Base-by-base conservation (phyloP, 2,113 vertebrate genomes). In the Burhinus bistriatus region DNA sequence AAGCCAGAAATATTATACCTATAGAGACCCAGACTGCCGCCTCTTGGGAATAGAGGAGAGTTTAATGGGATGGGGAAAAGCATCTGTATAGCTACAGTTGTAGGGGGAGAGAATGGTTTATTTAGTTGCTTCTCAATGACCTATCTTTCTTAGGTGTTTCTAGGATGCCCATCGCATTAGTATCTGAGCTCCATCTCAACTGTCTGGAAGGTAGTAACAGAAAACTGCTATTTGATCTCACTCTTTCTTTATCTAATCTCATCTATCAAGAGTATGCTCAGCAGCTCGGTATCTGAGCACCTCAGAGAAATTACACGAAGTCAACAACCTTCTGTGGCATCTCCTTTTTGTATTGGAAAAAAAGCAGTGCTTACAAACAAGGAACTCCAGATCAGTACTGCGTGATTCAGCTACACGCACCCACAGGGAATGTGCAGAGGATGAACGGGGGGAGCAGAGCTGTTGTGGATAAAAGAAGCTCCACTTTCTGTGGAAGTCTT, bases 211-310 rank as follows among this genome's bases (percentile, higher is more conserved):
- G 72, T 47, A 90, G 96, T 95, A 97, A 96, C 93, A 96, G 96
- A 97, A 96, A 95, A 96, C 95, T 90, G 97, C 75, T 95, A 97
- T 94, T 95, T 97, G 97, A 98, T 96, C 96, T 97, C 92, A 61
- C 90, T 87, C 42, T 76, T 89, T 30, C 94, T 90, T 95, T 95
- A 96, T 97, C 97, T 96, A 96, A 97, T 97, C 96, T 96, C 96
- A 96, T 96, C 96, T 95, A 92, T 90, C 97, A 77, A 84, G 96
- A 72, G 26, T 70, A 72, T 88, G 69, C 79, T 69, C 75, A 84
- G 91, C 65, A 88, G 87, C 72, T 89, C 1, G 0, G 93, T 93
- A 93, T 92, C 95, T 95, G 88, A 96, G 90, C 54, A 79, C 83
- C 91, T 97, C 81, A 90, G 93, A 96, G 95, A 97, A 95, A 97